Evolutionary conservation across 2,888 invertebrate species (phyloP), one percentile per base, ranked within the genome.

Genomic region (Andrena flavipes): DNA sequence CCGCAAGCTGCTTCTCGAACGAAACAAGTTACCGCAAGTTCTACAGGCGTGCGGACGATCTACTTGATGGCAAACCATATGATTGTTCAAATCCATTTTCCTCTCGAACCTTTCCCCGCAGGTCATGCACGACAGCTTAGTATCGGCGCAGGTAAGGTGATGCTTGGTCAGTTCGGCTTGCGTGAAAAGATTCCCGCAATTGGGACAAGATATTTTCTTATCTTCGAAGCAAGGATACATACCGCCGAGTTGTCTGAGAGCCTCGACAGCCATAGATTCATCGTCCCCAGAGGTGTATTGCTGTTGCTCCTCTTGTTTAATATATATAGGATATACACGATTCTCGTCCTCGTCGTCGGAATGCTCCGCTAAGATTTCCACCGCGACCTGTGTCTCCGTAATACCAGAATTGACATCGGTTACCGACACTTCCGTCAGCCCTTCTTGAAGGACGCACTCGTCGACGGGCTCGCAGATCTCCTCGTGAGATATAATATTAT

Each of bases 41-140:
- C 93, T 90, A 76, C 95, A 94, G 0, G 94, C 92, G 84, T 94
- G 94, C 0, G 94, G 94, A 20, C 94, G 90, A 69, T 94, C 94
- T 0, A 94, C 94, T 83, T 95, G 94, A 88, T 95, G 95, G 49
- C 94, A 94, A 20, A 95, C 93, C 91, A 94, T 93, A 80, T 95
- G 95, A 87, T 94, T 94, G 82, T 94, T 94, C 20, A 94, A 90
- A 74, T 94, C 94, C 49, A 93, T 92, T 87, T 94, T 94, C 72
- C 94, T 93, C 54, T 94, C 94, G 76, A 95, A 95, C 64, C 90
- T 86, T 75, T 93, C 93, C 0, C 90, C 89, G 51, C 94, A 94
- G 4, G 92, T 92, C 0, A 88, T 82, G 72, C 94, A 94, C 0
- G 87, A 86, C 7, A 92, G 89, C 81, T 92, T 93, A 5, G 48